Conservation (phyloP, 2,888 invertebrate species). For the Strigamia crassipes region DNA sequence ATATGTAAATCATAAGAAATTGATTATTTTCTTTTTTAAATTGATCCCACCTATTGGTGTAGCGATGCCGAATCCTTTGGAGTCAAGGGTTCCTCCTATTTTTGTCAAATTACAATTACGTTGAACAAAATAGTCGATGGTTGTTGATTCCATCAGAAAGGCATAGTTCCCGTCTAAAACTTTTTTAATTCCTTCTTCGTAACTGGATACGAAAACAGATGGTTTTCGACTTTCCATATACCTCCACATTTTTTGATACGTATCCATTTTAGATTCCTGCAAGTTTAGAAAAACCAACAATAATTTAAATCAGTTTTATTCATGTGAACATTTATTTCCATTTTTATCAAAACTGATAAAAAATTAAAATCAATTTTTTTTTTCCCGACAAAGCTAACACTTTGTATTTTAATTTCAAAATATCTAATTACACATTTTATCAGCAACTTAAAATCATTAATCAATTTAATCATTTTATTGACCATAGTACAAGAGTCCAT, state of each 20-base stretch:
- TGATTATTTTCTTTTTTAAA: not conserved
- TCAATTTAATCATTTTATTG: not conserved
- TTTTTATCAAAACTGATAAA: too few species aligned
- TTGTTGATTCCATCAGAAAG: slow-evolving; percentile 97
- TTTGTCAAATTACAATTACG: slow-evolving; percentile 96
- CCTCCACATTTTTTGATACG: slow-evolving; percentile 78
- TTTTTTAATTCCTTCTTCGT: slow-evolving; percentile 86
- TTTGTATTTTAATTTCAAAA: too few species aligned
- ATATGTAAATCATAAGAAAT: not conserved
- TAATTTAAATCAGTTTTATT: not conserved
- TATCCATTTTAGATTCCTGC: slow-evolving; percentile 76
- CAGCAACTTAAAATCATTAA: too few species aligned
- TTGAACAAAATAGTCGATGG: slow-evolving; percentile 94
- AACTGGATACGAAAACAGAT: slow-evolving; percentile 82
- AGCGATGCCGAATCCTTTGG: slow-evolving; percentile 94
- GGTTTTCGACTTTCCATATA: slow-evolving; percentile 77
- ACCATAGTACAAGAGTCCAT: too few species aligned
- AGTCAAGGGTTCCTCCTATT: slow-evolving; percentile 86
- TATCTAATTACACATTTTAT: too few species aligned
- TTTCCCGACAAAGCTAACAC: too few species aligned
- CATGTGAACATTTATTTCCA: too few species aligned
- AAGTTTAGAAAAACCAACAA: slow-evolving; percentile 50
- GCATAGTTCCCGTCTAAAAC: slow-evolving; percentile 92
- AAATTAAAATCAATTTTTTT: too few species aligned
- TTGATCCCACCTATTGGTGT: slow-evolving; percentile 80